Evolutionary conservation across 2,888 invertebrate genomes (phyloP).

Genomic region (Phaedon cochleariae): DNA sequence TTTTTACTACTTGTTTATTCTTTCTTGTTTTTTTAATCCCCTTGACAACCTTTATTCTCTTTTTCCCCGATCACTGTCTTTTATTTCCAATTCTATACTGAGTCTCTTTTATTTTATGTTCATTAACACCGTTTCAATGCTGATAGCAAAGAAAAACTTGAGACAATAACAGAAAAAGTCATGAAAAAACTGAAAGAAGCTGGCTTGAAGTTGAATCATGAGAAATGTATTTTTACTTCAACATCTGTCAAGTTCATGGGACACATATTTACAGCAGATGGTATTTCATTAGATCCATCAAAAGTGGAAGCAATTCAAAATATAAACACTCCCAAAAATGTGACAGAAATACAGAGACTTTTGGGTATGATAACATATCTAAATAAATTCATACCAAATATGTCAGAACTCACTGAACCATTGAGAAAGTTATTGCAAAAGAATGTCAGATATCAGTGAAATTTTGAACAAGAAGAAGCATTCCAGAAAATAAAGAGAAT

Average conservation of each 20-base stretch:
- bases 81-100: too few relatives aligned
- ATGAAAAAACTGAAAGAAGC: slow-evolving; percentile 1
- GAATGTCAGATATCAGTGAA: neutral
- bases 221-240: slow-evolving; percentile 8
- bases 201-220: neutral
- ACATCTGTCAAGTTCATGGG: slow-evolving; percentile 6
- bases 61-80: too few relatives aligned
- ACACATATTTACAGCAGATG: neutral
- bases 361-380: slow-evolving; percentile 9
- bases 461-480: neutral
- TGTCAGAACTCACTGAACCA: neutral
- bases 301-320: neutral
- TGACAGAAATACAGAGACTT: neutral
- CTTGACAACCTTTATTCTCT: too few relatives aligned
- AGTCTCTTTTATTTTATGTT: too few relatives aligned
- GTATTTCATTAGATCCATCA: neutral
- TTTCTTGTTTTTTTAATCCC: too few relatives aligned
- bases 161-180: neutral
- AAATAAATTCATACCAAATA: neutral
- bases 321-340: neutral
- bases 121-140: too few relatives aligned
- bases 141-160: neutral
- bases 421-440: neutral
- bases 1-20: too few relatives aligned
- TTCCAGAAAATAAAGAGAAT: neutral